phyloP scores from a whole-genome alignment of 2,113 vertebrate species.

The Muscicapa adusta region DNA sequence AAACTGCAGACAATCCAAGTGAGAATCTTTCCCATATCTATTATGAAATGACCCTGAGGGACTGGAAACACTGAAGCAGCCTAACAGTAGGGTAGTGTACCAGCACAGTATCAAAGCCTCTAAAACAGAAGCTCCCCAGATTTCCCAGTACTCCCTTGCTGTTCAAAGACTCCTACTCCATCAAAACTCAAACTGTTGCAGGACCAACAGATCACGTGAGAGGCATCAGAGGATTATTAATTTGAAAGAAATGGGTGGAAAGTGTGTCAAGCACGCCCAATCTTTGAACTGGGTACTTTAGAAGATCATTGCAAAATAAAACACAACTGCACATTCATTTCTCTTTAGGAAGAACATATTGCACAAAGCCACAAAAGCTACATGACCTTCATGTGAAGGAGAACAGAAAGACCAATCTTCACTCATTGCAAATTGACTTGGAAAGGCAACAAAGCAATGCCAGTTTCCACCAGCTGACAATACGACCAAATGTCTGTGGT shows the following conservation, averaged over 20 bases:
- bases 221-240: constrained; percentile 52
- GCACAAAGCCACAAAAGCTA: constrained; percentile 54
- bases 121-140: constrained; percentile 53
- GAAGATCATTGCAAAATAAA: constrained; percentile 57
- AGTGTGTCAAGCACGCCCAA: constrained; percentile 27
- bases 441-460: constrained; percentile 28
- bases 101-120: constrained; percentile 30
- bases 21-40: background rate
- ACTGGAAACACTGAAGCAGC: constrained; percentile 4
- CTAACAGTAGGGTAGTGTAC: background rate
- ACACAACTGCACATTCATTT: constrained; percentile 60
- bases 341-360: constrained; percentile 50
- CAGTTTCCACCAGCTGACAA: constrained; percentile 36
- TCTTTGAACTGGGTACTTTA: constrained; percentile 60
- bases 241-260: constrained; percentile 51
- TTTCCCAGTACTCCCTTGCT: constrained; percentile 34
- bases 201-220: constrained; percentile 47
- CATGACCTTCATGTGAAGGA: constrained; percentile 52
- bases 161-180: constrained; percentile 46
- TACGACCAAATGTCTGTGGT: background rate
- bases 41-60: background rate
- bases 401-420: constrained; percentile 51
- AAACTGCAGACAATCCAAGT: background rate
- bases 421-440: constrained; percentile 13
- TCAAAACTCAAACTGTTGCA: constrained; percentile 42